These are phyloP conservation scores for Catagonus wagneri DNA, from an alignment of 2,113 vertebrate genomes.

Conservation along the genomic window DNA sequence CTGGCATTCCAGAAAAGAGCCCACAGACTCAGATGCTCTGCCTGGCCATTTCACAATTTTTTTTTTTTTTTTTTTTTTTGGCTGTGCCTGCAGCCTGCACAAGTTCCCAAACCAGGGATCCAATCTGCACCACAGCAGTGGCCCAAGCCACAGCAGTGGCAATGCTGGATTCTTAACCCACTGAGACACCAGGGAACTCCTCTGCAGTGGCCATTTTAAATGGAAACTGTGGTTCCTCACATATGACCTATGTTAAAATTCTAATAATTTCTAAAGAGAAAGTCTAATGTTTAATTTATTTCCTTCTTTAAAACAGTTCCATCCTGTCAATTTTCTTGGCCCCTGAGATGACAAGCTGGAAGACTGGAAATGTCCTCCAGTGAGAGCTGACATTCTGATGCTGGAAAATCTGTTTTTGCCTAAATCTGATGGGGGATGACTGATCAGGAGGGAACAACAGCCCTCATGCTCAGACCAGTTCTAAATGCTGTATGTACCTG, in stretches of 20 bases:
- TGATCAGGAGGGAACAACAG: not conserved
- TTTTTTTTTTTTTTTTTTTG: no score
- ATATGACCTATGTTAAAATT: not conserved
- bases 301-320: constrained; percentile 26
- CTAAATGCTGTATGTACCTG: not conserved
- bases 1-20: not conserved
- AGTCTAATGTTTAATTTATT: not conserved
- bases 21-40: not conserved
- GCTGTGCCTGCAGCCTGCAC: no score
- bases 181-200: no score
- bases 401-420: not conserved
- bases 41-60: not conserved
- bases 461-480: not conserved
- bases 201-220: not conserved
- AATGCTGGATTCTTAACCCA: no score
- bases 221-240: not conserved
- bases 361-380: not conserved
- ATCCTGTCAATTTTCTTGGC: not conserved
- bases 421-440: not conserved
- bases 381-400: not conserved
- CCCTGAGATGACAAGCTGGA: not conserved
- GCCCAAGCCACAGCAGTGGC: no score
- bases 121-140: no score
- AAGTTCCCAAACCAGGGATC: no score
- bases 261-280: constrained; percentile 10